Conservation (phyloP, 2,113 vertebrate species). For the Campylomormyrus numenius region DNA sequence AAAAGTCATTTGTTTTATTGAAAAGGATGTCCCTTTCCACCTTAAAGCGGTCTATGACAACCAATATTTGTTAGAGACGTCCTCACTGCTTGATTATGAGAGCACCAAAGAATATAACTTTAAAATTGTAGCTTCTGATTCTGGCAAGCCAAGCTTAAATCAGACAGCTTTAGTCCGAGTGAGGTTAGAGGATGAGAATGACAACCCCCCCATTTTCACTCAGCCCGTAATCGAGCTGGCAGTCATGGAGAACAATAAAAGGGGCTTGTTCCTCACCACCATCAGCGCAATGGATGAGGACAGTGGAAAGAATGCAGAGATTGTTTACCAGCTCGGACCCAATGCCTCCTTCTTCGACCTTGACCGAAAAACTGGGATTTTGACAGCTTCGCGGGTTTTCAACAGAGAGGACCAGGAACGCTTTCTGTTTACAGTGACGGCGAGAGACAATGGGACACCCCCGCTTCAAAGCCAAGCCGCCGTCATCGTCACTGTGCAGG, state of each 20-base stretch:
- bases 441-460: slow-evolving; percentile 92
- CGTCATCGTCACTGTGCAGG: slow-evolving; percentile 91
- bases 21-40: slow-evolving; percentile 95
- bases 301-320: slow-evolving; percentile 95
- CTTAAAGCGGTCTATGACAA: slow-evolving; percentile 96
- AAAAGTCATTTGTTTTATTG: slow-evolving; percentile 98
- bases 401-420: slow-evolving; percentile 96
- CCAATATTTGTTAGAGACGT: slow-evolving; percentile 96
- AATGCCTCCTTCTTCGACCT: slow-evolving; percentile 97
- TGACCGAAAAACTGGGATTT: slow-evolving; percentile 91
- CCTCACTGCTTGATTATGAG: slow-evolving; percentile 92
- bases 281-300: slow-evolving; percentile 95
- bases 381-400: slow-evolving; percentile 94
- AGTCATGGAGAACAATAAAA: slow-evolving; percentile 94
- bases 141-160: slow-evolving; percentile 93
- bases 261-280: slow-evolving; percentile 93
- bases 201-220: slow-evolving; percentile 96
- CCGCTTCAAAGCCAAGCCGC: slow-evolving; percentile 93
- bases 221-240: slow-evolving; percentile 98
- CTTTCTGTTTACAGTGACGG: slow-evolving; percentile 93
- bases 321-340: slow-evolving; percentile 96
- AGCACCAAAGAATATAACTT: slow-evolving; percentile 99
- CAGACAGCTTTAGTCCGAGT: slow-evolving; percentile 94
- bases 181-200: slow-evolving; percentile 94
- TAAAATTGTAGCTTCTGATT: slow-evolving; percentile 96